Base-by-base conservation (phyloP, 2,113 vertebrate species). In the Ammodytes marinus region DNA sequence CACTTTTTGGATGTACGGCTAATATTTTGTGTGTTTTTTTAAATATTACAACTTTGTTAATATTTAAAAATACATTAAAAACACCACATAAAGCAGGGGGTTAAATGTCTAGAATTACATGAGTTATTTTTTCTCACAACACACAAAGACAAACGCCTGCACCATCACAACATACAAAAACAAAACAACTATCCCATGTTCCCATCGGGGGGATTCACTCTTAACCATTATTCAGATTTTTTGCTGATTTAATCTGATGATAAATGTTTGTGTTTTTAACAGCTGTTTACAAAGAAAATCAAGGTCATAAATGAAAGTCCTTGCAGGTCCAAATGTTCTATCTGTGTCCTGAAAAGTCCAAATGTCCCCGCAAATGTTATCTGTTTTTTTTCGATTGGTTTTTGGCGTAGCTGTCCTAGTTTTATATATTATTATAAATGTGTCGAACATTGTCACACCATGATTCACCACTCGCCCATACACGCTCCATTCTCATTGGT, bases 401-500 rank as follows among this genome's bases (percentile, higher is more conserved):
- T 68, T 42, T 60, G n/a, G 12, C 46, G 47, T 60, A 60, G 65
- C 57, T 35, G 59, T 86, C 40, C 27, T 15, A 27, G 27, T 27
- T 27, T 27, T 27, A 27, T 27, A 27, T 27, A 27, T 55, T 43
- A 50, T 65, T 73, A 15, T 86, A 39, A 75, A 50, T 81, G 74
- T 84, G 19, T 63, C 65, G 4, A 46, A 35, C 61, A 58, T 82
- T 39, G 42, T 84, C 63, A 63, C 67, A 0, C 54, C 82, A 72
- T 75, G 35, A 17, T 10, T 39, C 84, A 88, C 37, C 27, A 12
- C 64, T 82, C 39, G 35, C 13, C 27, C 75, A 74, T 13, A 52
- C 59, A 75, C 35, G 5, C 89, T 67, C 76, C 55, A 27, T 60
- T 54, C 86, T 79, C 90, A 88, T 90, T 68, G 75, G 85, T 83